Base-by-base conservation (phyloP, 2,797 vertebrate species). In the Fratercula arctica region DNA sequence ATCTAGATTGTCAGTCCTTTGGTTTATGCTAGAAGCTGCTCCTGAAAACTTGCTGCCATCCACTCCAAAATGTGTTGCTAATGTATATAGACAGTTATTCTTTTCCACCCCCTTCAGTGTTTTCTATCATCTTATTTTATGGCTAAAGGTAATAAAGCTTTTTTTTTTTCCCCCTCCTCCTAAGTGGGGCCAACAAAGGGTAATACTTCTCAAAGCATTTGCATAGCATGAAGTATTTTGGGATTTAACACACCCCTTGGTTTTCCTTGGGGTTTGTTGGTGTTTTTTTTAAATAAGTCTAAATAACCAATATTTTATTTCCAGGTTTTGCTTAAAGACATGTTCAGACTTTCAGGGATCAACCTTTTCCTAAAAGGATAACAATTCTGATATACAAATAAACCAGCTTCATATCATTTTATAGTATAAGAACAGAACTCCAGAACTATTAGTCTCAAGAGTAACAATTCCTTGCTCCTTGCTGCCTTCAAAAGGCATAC, bases 401-500 rank as follows among this genome's bases (percentile, higher is more conserved):
- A 90, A 80, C 10, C 33, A 39, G n/a, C 50, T 80, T 56, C 2
- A 15, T 39, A 6, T 31, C 0, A 45, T 77, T 94, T 80, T 45
- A 56, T 48, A 66, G 2, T 24, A 1, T 7, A 88, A 68, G 25
- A 90, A 64, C 16, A 68, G 31, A 83, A 91, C 13, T 70, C 13
- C 54, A 75, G 37, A 63, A 61, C 16, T 61, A 16, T 19, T 61
- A 70, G 21, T 54, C 48, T 85, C 18, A 61, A 67, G n/a, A 90
- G 37, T 6, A 90, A 1, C 8, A 61, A 18, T 60, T 80, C 28
- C 60, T 80, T 68, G n/a, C 45, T 83, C 48, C 16, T 61, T 82
- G 59, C 16, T 66, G 45, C 67, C 29, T 69, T 79, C 19, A n/a
- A 56, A 93, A 69, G 39, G 90, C 93, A 88, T 97, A 99, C 99